Base-by-base conservation (phyloP, 2,797 vertebrate species). In the Epinephelus malabaricus region DNA sequence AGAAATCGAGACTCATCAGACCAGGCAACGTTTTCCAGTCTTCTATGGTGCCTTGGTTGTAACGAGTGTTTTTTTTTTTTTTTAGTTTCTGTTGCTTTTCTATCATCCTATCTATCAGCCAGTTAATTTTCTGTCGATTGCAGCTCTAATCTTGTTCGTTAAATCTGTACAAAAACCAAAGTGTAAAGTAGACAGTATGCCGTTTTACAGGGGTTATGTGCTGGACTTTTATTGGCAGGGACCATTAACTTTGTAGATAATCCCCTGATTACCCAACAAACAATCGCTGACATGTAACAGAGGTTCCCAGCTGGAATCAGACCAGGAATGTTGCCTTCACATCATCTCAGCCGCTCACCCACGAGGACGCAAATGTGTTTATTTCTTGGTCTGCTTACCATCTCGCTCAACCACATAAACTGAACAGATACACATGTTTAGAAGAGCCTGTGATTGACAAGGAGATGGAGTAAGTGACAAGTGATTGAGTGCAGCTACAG, bases 371-470 rank as follows among this genome's bases (percentile, higher is more conserved):
- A 69, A 66, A 75, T 68, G 46, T 78, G 70, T 87, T 81, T 77
- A 47, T 64, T 46, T 73, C 47, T 80, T 50, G 40, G 68, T 84
- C 66, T 73, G 30, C 67, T 69, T 71, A 74, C 84, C 30, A 21
- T 82, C 66, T 70, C 62, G 21, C 64, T 71, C 65, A 50, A 30
- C 81, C 61, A 53, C 69, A 65, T 46, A 45, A 59, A 54, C 59
- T 74, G 67, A 86, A 62, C 43, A 64, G 64, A 74, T 60, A n/a
- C 80, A 91, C 70, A 77, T 88, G 85, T 84, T 74, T 19, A 40
- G 60, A 47, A 14, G 18, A 54, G 45, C 9, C 40, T 55, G 34
- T 76, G 83, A 79, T 70, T 67, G 60, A 79, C n/a, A 55, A 43
- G 1, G 13, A 64, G 43, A 59, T 13, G 40, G 38, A 82, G 47